Evolutionary conservation across 2,797 vertebrate genomes (phyloP), one percentile per base, ranked within the genome.

Genomic region (Lagodon rhomboides): DNA sequence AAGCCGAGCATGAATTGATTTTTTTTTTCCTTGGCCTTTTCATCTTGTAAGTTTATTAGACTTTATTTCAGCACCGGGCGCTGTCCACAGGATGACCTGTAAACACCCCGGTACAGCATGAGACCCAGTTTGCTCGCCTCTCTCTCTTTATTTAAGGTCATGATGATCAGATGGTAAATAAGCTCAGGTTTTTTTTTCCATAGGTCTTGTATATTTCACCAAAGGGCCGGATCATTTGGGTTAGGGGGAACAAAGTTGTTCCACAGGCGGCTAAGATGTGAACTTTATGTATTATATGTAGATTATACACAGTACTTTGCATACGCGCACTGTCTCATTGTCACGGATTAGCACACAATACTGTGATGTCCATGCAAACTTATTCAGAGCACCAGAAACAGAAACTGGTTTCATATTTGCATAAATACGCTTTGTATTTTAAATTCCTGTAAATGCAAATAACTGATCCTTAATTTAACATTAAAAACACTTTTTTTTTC

Each of bases 21-120:
- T 18, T 20, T 17, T 49, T n/a, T 25, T 18, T 27, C 4, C 12
- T 15, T 43, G 18, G 55, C 12, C 30, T 72, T 51, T 63, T 51
- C 17, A 43, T 80, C 41, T 56, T 25, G 20, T 46, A 30, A 30
- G 3, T 49, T 53, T 64, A 10, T 38, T 43, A 25, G 22, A 53
- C 25, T 68, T 65, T 1, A 64, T 72, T 83, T 83, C 77, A 81
- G 53, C 53, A 82, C 64, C 30, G 53, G 74, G 63, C 80, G 73
- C 80, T 80, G 66, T 86, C 69, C 77, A 77, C 61, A 58, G 30
- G 54, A 1, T 5, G 60, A 65, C 49, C 50, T 62, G 60, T 62
- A 22, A 44, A 34, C 61, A 44, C 50, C 30, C 43, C n/a, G 41
- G 12, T 53, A 30, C 54, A 34, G 22, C 23, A 47, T 9, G 38